These are phyloP conservation scores for Sebastes taczanowskii DNA, from an alignment of 2,797 vertebrate genomes.

Conservation along the genomic window DNA sequence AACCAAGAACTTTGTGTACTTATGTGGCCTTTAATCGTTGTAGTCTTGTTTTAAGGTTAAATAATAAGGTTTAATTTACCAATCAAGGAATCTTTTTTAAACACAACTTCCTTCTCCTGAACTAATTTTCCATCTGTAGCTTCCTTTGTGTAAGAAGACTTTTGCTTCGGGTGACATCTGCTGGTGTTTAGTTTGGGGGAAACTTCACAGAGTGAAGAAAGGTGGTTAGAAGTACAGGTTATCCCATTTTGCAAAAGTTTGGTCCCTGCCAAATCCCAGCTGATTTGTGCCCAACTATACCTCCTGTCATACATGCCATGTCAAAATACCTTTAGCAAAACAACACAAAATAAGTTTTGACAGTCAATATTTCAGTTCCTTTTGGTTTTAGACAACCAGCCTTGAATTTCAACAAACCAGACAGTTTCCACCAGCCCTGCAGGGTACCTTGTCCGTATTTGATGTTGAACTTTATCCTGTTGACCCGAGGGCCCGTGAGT, in stretches of 20 bases:
- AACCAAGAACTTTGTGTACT: not conserved
- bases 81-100: not conserved
- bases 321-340: conserved; percentile 12
- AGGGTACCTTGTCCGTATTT: conserved; percentile 11
- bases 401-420: conserved; percentile 11
- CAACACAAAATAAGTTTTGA: not conserved
- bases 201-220: not conserved
- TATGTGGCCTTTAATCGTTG: not conserved
- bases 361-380: not conserved
- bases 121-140: not conserved
- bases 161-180: conserved; percentile 40
- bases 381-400: conserved; percentile 1
- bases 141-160: not conserved
- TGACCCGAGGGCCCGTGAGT: conserved; percentile 6
- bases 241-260: not conserved
- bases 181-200: conserved; percentile 21
- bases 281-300: not conserved
- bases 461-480: conserved; percentile 40
- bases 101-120: not conserved
- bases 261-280: not conserved
- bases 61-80: not conserved
- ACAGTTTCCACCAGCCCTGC: conserved; percentile 13
- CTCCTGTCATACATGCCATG: not conserved
- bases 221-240: not conserved
- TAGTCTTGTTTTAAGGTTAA: not conserved